A percentile compares a stretch with the other conserved stretches of the same genome.
phyloP scores from a whole-genome alignment of 2,113 vertebrate species.

The Dromiciops gliroides region DNA sequence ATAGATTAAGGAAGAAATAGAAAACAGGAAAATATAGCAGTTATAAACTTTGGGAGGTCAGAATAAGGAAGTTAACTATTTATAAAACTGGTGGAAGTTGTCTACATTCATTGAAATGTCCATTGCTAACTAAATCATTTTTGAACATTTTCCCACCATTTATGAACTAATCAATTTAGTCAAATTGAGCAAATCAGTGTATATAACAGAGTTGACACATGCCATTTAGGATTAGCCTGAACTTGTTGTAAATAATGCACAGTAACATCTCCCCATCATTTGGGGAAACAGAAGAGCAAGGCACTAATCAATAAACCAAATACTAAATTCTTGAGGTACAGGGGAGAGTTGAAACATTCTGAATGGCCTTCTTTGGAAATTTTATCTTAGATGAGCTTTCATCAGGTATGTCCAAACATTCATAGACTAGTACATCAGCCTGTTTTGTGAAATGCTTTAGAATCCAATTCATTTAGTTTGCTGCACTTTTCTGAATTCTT shows the following conservation, averaged over 20 bases:
- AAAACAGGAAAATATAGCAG: background rate
- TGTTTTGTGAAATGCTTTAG: background rate
- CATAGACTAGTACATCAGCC: background rate
- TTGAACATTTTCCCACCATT: background rate
- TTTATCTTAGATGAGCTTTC: background rate
- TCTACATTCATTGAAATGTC: background rate
- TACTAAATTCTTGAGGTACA: background rate
- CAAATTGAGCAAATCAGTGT: background rate
- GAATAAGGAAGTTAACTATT: background rate
- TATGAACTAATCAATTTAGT: background rate
- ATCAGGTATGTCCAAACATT: background rate
- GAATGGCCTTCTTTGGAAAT: background rate
- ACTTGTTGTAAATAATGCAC: background rate
- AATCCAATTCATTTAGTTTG: background rate
- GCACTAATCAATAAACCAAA: background rate
- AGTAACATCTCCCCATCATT: background rate
- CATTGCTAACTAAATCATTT: background rate
- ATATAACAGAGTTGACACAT: background rate
- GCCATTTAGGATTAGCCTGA: background rate
- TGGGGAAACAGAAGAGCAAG: background rate
- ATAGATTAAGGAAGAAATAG: background rate
- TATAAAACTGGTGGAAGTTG: background rate
- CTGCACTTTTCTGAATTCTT: background rate
- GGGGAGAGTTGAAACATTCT: background rate
- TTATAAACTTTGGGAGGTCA: background rate